A percentile compares a stretch with the other conserved stretches of the same genome.
Conservation (phyloP, 2,888 invertebrate genomes). For the Drosophila planitibia region DNA sequence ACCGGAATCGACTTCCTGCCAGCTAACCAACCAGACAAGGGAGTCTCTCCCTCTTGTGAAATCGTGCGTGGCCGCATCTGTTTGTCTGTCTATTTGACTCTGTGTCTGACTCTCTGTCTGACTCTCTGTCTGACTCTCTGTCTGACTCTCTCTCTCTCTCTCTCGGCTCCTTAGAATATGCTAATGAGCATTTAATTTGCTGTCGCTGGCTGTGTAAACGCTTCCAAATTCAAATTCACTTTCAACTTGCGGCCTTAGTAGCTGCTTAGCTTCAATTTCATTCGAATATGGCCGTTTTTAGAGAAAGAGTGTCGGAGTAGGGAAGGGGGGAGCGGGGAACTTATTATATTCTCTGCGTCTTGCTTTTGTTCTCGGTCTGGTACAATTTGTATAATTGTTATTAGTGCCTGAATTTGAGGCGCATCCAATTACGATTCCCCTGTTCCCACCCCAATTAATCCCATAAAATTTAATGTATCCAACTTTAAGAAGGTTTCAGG, state of each 20-base stretch:
- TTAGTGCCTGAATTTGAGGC: constrained; percentile 5
- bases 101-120: constrained; percentile 3
- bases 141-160: neutral
- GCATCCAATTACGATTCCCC: constrained; percentile 5
- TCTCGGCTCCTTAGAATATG: constrained; percentile 57
- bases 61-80: constrained; percentile 50
- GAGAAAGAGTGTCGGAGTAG: neutral
- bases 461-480: neutral
- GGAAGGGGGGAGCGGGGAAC: neutral
- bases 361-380: constrained; percentile 4
- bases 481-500: neutral
- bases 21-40: constrained; percentile 23
- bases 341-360: constrained; percentile 17
- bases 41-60: constrained; percentile 24
- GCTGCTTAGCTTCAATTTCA: constrained; percentile 65
- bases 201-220: constrained; percentile 54
- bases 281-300: constrained; percentile 45
- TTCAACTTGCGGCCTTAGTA: constrained; percentile 64
- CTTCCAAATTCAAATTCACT: constrained; percentile 64
- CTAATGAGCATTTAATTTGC: constrained; percentile 73
- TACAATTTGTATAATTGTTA: constrained; percentile 35
- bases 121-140: neutral
- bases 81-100: constrained; percentile 5
- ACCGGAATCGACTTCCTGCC: constrained; percentile 46
- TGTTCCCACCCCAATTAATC: neutral